Evolutionary conservation across 2,797 vertebrate genomes (phyloP).

Genomic region (Eulemur albifrons): DNA sequence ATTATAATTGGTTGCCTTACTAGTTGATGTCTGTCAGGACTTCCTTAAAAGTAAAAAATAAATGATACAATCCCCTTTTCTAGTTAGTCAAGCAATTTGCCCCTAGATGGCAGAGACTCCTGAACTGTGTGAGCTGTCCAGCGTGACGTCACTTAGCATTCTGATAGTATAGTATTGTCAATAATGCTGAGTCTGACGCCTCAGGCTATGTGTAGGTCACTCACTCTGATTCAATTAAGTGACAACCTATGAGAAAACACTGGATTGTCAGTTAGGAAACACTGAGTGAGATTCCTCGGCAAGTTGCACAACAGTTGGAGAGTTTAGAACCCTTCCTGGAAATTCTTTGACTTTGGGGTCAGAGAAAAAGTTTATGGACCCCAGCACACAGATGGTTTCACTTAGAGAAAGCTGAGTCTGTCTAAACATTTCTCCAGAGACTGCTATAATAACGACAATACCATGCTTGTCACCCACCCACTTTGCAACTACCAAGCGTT

Average conservation of each 20-base stretch:
- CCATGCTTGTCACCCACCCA: too few relatives aligned
- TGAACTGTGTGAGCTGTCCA: accelerated
- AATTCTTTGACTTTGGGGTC: not conserved
- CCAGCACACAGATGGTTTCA: not conserved
- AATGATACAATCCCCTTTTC: not conserved
- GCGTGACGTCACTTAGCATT: accelerated
- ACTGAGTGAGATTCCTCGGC: not conserved
- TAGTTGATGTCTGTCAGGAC: not conserved
- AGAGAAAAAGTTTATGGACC: accelerated
- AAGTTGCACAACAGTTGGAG: too few relatives aligned
- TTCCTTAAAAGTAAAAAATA: too few relatives aligned
- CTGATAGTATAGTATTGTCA: accelerated
- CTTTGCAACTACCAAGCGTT: not conserved
- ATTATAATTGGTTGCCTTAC: not conserved
- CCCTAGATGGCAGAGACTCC: too few relatives aligned
- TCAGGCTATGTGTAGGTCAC: not conserved
- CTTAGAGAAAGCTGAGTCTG: not conserved
- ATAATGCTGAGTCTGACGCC: accelerated
- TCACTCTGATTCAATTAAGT: conserved; percentile 35
- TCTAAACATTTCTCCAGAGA: not conserved
- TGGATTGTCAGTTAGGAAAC: not conserved
- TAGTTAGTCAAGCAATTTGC: accelerated
- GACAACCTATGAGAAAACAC: not conserved
- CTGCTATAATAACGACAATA: accelerated
- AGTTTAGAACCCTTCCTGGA: not conserved